Base-by-base conservation (phyloP, 92 coral and sea anemone genomes). In the Porites evermanni region DNA sequence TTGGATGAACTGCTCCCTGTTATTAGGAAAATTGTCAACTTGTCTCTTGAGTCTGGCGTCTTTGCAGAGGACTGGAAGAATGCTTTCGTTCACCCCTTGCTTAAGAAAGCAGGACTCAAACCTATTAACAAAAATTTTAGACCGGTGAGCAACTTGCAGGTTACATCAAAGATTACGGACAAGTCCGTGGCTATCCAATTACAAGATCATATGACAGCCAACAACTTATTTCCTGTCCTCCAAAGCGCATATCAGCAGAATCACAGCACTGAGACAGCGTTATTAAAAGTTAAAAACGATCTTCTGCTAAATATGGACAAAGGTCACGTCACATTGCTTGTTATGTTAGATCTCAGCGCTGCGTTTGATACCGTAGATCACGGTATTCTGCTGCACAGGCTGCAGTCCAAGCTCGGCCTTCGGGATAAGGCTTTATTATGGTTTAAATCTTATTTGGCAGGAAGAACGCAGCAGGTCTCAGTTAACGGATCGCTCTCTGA, bases 201-300 rank as follows among this genome's bases (percentile, higher is more conserved):
- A 26, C 29, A 26, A 26, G 12, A 12, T 47, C 26, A 20, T 26
- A 26, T 26, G 29, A 26, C 29, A 26, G 29, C 29, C 29, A 26
- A 26, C 29, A 26, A 26, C 29, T 26, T 26, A 26, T 26, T 26
- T 26, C 29, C 29, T 26, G 29, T 26, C 29, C 2, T 26, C 29
- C 29, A 26, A 26, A 26, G 29, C 29, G 29, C 29, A 26, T 26
- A 21, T n/a, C 72, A 44, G 11, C 24, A 12, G 26, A 12, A 12
- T 17, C 50, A 67, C 32, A 67, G 72, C 23, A 67, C 72, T 17
- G 72, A 67, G 32, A 67, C 72, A n/a, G 72, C 72, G 23, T 23
- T 24, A 47, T 47, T 67, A 3, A 67, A 67, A 20, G 72, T 67
- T 47, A 67, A 18, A 12, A 67, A 67, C 23, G 72, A 67, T 20